phyloP scores from a whole-genome alignment of 2,888 invertebrate species.

The Ommatoiulus sabulosus region DNA sequence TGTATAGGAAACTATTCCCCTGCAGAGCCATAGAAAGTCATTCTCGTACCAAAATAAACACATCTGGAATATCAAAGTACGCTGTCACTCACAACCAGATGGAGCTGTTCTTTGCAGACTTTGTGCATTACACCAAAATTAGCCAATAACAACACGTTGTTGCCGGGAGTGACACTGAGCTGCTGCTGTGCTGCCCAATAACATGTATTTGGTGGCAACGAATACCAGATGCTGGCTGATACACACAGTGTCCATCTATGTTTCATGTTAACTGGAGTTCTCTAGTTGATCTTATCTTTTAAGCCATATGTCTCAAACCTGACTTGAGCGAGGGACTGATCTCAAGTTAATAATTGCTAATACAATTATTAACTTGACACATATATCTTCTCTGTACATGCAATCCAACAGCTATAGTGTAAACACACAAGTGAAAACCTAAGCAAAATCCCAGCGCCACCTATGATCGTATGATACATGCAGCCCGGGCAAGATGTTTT shows the following conservation, averaged over 20 bases:
- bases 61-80: background rate
- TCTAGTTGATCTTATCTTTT: too few relatives aligned
- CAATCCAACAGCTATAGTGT: too few relatives aligned
- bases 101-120: background rate
- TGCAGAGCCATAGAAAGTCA: background rate
- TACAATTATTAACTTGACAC: too few relatives aligned
- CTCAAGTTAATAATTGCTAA: too few relatives aligned
- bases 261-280: too few relatives aligned
- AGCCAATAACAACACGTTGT: constrained; percentile 3
- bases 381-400: too few relatives aligned
- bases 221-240: background rate
- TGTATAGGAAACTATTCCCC: constrained; percentile 7
- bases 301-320: too few relatives aligned
- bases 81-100: background rate
- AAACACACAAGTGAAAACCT: too few relatives aligned
- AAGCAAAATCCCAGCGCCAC: too few relatives aligned
- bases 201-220: background rate
- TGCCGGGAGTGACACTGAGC: background rate
- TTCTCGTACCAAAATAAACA: constrained; percentile 5
- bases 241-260: background rate
- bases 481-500: too few relatives aligned
- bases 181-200: background rate
- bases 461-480: too few relatives aligned
- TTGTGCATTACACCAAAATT: background rate
- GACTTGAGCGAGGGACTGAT: too few relatives aligned